These are phyloP conservation scores for Ostrea denselamellosa DNA, from an alignment of 1,140 invertebrate species.

Conservation along the genomic window DNA sequence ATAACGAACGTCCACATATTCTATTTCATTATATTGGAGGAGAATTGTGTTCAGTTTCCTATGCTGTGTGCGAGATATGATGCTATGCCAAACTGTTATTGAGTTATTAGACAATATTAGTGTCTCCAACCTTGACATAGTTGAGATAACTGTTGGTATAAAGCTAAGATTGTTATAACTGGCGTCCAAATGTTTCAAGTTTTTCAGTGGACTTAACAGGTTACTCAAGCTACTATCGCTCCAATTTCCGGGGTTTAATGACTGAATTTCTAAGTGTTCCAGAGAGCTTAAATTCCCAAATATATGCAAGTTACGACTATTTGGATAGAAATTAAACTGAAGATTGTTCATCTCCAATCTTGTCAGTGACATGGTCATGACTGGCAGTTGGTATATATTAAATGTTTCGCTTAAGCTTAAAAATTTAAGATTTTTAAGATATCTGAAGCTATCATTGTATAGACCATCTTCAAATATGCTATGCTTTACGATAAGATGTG, in stretches of 20 bases:
- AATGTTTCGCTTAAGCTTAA: conserved; percentile 6
- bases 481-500: background rate
- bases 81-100: background rate
- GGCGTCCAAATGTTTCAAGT: background rate
- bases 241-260: background rate
- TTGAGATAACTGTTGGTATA: background rate
- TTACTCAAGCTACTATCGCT: background rate
- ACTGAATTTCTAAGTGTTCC: background rate
- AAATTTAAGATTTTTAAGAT: background rate
- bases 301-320: background rate
- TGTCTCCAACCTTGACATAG: background rate
- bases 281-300: background rate
- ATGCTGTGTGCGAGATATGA: background rate
- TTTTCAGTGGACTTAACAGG: background rate
- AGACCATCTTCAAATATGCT: conserved; percentile 25
- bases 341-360: background rate
- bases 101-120: background rate
- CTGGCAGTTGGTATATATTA: conserved; percentile 5
- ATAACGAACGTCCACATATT: background rate
- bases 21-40: background rate
- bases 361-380: background rate
- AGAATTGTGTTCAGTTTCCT: background rate
- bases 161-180: background rate
- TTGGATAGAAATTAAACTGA: background rate
- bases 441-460: background rate